Evolutionary conservation across 2,888 invertebrate genomes (phyloP), one percentile per base, ranked within the genome.

Genomic region (Cetonia aurata): DNA sequence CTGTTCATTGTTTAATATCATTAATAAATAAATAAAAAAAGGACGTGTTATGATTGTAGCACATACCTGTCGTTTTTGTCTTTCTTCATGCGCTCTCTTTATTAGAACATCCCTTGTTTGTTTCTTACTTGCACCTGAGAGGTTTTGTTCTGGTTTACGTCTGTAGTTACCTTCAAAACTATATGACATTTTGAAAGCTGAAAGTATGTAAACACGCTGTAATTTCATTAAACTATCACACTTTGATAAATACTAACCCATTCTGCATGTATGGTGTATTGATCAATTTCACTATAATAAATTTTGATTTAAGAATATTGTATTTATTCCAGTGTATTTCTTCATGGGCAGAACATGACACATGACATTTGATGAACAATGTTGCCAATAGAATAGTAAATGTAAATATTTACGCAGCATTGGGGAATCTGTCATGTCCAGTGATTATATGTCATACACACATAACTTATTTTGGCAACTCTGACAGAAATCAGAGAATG

Each of bases 131-230:
- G 92, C 93, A 71, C 97, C 97, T 72, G 95, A 92, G 76, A 97
- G 87, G 84, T 94, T 96, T 85, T 97, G 97, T 80, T 93, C 90
- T 8, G 97, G 98, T 83, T 90, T 92, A 60, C 93, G 89, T 80
- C 94, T 90, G 83, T 93, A 95, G 83, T 96, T 93, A 69, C 98
- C 98, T 84, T 98, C 96, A 83, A 98, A 98, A 80, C 93, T 89
- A 79, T 89, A 91, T 86, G 81, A 81, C 80, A 85, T 79, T 77
- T 84, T 85, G 73, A 82, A 85, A 41, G 77, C 79, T 79, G 52
- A 46, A 76, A 77, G 37, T 19, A n/a, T 65, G 15, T 17, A 8
- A 37, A 37, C 37, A 37, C 37, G 1, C 10, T 37, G 37, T 37
- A 37, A 37, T 10, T 37, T 37, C 33, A 12, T 13, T 13, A 71